A percentile compares a stretch with the other conserved stretches of the same genome.
These are phyloP conservation scores for Himalopsyche anomala DNA, from an alignment of 2,888 invertebrate genomes.

Conservation along the genomic window DNA sequence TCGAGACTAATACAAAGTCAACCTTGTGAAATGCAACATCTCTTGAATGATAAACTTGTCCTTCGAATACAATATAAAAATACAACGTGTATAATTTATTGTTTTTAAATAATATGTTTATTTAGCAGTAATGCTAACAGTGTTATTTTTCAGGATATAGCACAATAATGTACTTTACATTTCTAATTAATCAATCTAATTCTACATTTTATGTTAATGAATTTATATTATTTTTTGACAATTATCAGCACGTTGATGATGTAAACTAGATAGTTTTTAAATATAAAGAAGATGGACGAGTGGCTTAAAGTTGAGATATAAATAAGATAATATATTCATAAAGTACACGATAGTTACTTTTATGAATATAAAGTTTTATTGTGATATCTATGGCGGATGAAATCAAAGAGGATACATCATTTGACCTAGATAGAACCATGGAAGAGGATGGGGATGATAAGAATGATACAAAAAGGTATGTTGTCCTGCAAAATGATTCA, in stretches of 20 bases:
- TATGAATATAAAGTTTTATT: constrained; percentile 6
- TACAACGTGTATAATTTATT: too few relatives aligned
- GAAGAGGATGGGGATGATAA: constrained; percentile 91
- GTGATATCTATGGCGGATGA: background rate
- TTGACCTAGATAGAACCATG: constrained; percentile 73
- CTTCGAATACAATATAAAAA: too few relatives aligned
- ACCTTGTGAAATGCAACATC: background rate
- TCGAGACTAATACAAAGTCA: background rate
- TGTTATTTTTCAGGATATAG: too few relatives aligned
- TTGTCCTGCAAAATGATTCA: background rate
- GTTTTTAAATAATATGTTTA: too few relatives aligned
- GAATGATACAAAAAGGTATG: constrained; percentile 88
- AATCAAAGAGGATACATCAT: background rate
- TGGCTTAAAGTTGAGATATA: too few relatives aligned
- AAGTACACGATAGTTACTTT: background rate
- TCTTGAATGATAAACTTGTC: background rate
- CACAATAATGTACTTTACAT: too few relatives aligned
- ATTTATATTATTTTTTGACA: too few relatives aligned
- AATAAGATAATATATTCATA: background rate
- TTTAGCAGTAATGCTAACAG: too few relatives aligned
- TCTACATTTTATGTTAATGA: too few relatives aligned
- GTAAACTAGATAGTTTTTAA: background rate
- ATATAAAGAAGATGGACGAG: too few relatives aligned
- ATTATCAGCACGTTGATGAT: background rate
- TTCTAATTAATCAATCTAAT: too few relatives aligned